These are phyloP conservation scores for Crax fasciolata DNA, from an alignment of 2,797 vertebrate species.

Conservation along the genomic window DNA sequence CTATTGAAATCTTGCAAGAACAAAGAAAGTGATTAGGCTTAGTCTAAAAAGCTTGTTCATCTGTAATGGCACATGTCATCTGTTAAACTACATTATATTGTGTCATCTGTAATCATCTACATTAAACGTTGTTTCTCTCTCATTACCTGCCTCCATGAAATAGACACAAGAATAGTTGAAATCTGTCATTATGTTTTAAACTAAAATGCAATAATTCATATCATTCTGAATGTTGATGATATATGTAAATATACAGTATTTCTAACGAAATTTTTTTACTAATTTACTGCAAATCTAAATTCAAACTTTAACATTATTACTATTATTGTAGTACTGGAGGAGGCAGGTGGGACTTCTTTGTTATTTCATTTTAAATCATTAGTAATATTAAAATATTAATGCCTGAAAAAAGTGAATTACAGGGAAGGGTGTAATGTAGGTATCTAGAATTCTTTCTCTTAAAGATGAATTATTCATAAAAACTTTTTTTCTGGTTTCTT, in stretches of 20 bases:
- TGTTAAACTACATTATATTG: background rate
- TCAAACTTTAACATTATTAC: background rate
- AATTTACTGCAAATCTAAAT: background rate
- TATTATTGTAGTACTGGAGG: accelerated
- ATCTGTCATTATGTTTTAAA: background rate
- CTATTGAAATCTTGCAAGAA: background rate
- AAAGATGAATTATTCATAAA: background rate
- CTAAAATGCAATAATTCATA: background rate
- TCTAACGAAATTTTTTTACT: background rate
- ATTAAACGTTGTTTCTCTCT: background rate
- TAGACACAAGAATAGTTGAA: background rate
- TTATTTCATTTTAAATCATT: background rate
- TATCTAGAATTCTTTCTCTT: background rate
- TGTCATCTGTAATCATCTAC: background rate
- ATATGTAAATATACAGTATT: background rate
- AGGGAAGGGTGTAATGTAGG: background rate
- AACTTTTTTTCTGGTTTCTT: background rate
- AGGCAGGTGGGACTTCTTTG: accelerated
- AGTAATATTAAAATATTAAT: background rate
- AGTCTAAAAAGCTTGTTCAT: background rate
- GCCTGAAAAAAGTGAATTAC: background rate
- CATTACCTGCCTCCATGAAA: background rate
- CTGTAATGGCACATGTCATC: background rate
- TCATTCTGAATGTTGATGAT: background rate
- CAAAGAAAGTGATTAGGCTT: background rate